Base-by-base conservation (phyloP, 2,797 vertebrate genomes). In the Sardinella longiceps region DNA sequence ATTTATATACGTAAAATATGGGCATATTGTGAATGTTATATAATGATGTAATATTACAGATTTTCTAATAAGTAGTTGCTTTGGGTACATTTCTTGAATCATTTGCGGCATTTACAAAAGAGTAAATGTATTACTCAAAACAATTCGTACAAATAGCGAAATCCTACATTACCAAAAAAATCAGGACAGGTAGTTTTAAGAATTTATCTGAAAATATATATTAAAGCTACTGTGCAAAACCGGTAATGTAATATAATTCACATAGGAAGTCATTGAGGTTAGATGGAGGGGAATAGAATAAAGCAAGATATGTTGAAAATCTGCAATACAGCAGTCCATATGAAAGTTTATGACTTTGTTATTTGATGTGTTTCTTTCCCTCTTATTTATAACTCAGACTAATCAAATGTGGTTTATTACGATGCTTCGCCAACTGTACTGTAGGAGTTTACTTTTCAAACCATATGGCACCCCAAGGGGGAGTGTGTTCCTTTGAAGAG, bases 401-500 rank as follows among this genome's bases (percentile, higher is more conserved):
- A 39, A 60, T 84, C 83, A 63, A 87, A 87, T 84, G 51, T 46
- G 86, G 83, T 88, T 87, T 87, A 89, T 89, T 88, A 87, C 66
- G 84, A 85, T 89, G 84, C 87, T 85, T 89, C 77, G 70, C 80
- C 58, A 85, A 84, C 84, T 66, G 56, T 87, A 84, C 83, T 66
- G 56, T 87, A 84, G 87, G 85, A 82, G 87, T 90, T 90, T 89
- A 87, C 88, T 88, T 90, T 88, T 86, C 80, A 91, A 86, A 89
- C 87, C 88, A 90, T 91, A 87, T 90, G 74, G 85, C 82, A 85
- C 87, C 88, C 85, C 85, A 77, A 43, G 70, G 83, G 86, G 84
- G 86, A 89, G 83, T 63, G 39, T 84, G 86, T 74, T 88, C 81
- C 74, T 86, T 87, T 87, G 87, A 87, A 50, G 70, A 43, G 70